Evolutionary conservation across 2,113 vertebrate genomes (phyloP).

Genomic region (Piaya cayana): DNA sequence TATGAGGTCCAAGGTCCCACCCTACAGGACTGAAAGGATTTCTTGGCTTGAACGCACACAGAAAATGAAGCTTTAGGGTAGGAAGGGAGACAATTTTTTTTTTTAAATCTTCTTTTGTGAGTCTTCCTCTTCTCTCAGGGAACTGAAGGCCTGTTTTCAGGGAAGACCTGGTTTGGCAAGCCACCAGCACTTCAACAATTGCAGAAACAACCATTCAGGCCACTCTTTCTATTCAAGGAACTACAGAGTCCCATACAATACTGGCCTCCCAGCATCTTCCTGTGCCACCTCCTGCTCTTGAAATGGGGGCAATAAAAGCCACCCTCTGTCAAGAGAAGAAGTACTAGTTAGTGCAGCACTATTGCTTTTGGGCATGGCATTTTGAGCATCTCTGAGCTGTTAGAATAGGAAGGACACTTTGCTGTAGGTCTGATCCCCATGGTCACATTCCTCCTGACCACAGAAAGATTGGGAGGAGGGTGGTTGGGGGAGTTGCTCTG

Average conservation of each 20-base stretch:
- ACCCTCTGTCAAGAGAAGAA: background rate
- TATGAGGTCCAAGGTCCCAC: background rate
- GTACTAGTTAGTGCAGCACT: background rate
- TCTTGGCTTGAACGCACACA: background rate
- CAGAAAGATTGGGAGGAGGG: background rate
- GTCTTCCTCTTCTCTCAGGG: background rate
- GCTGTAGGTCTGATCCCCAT: constrained; percentile 14
- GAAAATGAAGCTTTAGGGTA: background rate
- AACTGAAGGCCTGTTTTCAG: background rate
- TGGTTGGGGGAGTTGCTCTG: background rate
- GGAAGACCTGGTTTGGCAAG: constrained; percentile 40
- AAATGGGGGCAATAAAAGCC: background rate
- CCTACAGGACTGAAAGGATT: background rate
- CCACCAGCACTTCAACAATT: background rate
- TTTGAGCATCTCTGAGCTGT: background rate
- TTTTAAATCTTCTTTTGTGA: background rate
- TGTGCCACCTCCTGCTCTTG: background rate
- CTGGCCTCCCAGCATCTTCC: constrained; percentile 16
- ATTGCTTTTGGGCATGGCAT: background rate
- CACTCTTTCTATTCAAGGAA: background rate
- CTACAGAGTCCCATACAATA: background rate
- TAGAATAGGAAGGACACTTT: background rate
- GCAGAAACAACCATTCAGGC: background rate
- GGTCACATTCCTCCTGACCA: background rate
- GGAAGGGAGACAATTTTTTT: background rate